Evolutionary conservation across 2,797 vertebrate genomes (phyloP).

Genomic region (Sebastes steindachneri): DNA sequence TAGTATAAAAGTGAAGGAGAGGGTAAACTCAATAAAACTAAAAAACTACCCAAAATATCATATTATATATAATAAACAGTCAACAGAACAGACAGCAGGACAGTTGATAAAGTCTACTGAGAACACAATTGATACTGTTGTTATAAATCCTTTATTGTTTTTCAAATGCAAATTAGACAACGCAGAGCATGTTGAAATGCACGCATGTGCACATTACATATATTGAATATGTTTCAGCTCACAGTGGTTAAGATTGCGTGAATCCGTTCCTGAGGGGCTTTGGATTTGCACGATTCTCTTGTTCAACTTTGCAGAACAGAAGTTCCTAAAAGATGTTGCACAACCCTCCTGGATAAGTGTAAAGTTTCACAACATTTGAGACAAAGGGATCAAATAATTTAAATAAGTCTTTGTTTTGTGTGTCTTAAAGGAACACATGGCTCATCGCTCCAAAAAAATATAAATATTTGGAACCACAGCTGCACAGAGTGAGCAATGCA

Average conservation of each 20-base stretch:
- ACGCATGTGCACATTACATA: slow-evolving; percentile 21
- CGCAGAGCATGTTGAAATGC: slow-evolving; percentile 23
- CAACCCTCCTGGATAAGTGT: background rate
- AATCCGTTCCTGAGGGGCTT: slow-evolving; percentile 30
- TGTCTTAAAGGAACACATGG: slow-evolving; percentile 5
- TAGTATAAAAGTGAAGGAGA: background rate
- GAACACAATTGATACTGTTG: background rate
- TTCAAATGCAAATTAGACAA: slow-evolving; percentile 47
- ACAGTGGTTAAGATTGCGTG: slow-evolving; percentile 31
- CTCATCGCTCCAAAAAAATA: background rate
- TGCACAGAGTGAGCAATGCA: slow-evolving; percentile 20
- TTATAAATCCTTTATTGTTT: slow-evolving; percentile 63
- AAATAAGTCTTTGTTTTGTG: slow-evolving; percentile 33
- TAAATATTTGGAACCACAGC: background rate
- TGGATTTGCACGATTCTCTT: slow-evolving; percentile 9
- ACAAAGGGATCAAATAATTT: slow-evolving; percentile 33
- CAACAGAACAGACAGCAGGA: background rate
- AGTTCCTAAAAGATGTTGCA: background rate
- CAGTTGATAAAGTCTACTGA: background rate
- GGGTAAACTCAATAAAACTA: background rate
- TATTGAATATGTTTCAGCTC: slow-evolving; percentile 36
- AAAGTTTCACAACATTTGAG: slow-evolving; percentile 29
- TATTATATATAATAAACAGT: background rate
- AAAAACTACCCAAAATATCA: background rate
- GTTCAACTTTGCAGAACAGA: slow-evolving; percentile 4